phyloP scores from a whole-genome alignment of 2,113 vertebrate genomes.

The Phrynocephalus versicolor region DNA sequence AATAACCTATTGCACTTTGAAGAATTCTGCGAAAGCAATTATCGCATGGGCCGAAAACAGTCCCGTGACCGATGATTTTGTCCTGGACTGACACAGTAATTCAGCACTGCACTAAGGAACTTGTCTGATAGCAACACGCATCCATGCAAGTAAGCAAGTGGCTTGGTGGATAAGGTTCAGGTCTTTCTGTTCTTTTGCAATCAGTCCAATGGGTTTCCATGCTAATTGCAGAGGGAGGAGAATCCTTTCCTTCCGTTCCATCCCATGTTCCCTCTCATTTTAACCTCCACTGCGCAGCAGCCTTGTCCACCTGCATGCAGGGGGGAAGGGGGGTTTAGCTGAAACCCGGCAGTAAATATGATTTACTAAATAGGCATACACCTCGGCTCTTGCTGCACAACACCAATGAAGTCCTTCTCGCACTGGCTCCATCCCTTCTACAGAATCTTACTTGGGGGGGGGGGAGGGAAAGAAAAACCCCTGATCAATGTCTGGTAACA shows the following conservation, averaged over 20 bases:
- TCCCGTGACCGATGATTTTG: background rate
- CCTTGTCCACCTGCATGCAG: too few relatives aligned
- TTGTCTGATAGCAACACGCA: background rate
- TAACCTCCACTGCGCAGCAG: too few relatives aligned
- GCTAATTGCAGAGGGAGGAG: background rate
- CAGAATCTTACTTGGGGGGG: background rate
- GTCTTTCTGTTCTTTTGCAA: background rate
- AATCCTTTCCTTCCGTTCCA: background rate
- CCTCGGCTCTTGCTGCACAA: too few relatives aligned
- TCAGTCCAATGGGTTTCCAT: background rate
- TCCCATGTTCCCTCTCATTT: too few relatives aligned
- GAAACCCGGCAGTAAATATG: too few relatives aligned
- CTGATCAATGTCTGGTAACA: background rate
- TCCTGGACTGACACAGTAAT: too few relatives aligned
- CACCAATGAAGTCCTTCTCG: too few relatives aligned
- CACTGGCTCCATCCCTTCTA: background rate
- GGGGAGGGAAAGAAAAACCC: background rate
- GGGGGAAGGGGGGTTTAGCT: too few relatives aligned
- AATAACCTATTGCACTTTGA: background rate
- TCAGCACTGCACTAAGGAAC: background rate
- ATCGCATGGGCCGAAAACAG: background rate
- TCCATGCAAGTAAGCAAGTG: background rate
- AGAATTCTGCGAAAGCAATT: background rate
- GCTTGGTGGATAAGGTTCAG: background rate
- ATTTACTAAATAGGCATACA: too few relatives aligned